phyloP scores from a whole-genome alignment of 1,140 invertebrate species.

The Neodiprion virginianus region DNA sequence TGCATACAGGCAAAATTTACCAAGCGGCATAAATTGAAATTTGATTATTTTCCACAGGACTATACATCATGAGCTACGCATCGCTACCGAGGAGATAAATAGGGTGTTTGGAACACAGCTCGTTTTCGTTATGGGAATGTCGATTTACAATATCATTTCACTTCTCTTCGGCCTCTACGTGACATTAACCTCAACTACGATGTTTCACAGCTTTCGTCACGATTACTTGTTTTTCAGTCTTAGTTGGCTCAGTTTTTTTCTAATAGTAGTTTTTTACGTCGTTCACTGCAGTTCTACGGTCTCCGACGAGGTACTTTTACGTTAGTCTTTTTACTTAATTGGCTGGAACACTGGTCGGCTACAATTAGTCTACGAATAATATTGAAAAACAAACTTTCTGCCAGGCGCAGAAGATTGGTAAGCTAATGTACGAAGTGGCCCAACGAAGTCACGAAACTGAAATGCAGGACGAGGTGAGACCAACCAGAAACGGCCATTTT shows the following conservation, averaged over 20 bases:
- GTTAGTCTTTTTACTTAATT: no score
- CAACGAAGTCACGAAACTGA: not conserved
- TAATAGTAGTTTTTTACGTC: not conserved
- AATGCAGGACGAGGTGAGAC: conserved; percentile 16
- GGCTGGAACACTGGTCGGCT: not conserved
- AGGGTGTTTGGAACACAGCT: not conserved
- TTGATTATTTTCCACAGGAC: no score
- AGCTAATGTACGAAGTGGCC: conserved; percentile 13
- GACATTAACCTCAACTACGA: not conserved
- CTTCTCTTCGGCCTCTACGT: not conserved
- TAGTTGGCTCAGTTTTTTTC: not conserved
- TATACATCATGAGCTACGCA: conserved; percentile 1
- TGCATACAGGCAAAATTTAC: no score
- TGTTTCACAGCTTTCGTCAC: conserved; percentile 4
- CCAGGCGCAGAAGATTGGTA: conserved; percentile 16
- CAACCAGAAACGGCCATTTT: not conserved
- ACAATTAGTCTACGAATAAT: not conserved
- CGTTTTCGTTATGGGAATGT: not conserved
- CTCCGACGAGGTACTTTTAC: not conserved
- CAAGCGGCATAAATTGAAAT: no score
- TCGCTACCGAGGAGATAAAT: not conserved
- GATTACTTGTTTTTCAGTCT: not conserved
- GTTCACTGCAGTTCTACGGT: not conserved
- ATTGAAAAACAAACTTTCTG: not conserved
- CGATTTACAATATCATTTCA: not conserved